These are phyloP conservation scores for Silurus glanis DNA, from an alignment of 2,113 vertebrate species.

Conservation along the genomic window DNA sequence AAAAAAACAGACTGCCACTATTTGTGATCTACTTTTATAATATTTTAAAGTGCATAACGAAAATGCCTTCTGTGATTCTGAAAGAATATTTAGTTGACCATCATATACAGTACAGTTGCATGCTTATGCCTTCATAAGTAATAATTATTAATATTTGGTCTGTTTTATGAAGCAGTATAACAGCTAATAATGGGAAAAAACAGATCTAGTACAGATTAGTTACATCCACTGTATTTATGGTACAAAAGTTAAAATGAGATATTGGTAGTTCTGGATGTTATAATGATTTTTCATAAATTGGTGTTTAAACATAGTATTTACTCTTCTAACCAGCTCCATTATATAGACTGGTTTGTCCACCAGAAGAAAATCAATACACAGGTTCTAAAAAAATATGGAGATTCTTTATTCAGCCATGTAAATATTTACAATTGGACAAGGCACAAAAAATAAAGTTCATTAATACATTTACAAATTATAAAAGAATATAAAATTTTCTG, in stretches of 20 bases:
- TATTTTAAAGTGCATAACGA: no score
- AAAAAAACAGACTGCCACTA: no score
- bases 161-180: neutral
- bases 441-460: slow-evolving; percentile 42
- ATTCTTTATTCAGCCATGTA: slow-evolving; percentile 50
- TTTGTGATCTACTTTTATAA: no score
- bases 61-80: no score
- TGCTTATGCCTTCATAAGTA: neutral
- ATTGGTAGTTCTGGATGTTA: neutral
- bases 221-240: neutral
- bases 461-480: slow-evolving; percentile 49
- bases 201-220: neutral
- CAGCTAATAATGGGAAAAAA: neutral
- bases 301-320: neutral
- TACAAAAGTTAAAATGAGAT: neutral
- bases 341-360: neutral
- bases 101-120: neutral
- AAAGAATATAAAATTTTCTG: slow-evolving; percentile 42
- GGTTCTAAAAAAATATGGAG: slow-evolving; percentile 20
- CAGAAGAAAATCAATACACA: neutral
- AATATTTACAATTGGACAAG: slow-evolving; percentile 44
- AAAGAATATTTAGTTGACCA: neutral
- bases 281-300: no score
- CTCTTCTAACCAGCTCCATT: neutral
- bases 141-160: neutral